Evolutionary conservation across 2,113 vertebrate species (phyloP).

Genomic region (Philantomba maxwellii): DNA sequence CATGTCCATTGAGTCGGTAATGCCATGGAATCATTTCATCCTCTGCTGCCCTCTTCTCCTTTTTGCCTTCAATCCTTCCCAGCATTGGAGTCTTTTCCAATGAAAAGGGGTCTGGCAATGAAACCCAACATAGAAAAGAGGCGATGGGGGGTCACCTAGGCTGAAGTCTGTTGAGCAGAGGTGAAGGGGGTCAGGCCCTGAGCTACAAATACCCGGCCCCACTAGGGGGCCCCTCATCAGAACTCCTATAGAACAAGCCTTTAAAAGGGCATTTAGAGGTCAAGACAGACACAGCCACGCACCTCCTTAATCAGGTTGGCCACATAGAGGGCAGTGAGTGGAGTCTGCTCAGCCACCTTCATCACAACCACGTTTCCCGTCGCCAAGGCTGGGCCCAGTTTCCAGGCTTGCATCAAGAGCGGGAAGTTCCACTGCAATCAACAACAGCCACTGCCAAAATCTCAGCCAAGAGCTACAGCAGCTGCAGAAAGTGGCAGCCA

Average conservation of each 20-base stretch:
- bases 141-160: neutral
- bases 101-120: neutral
- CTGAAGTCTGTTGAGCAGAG: neutral
- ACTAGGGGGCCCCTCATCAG: neutral
- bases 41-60: neutral
- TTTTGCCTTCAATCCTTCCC: neutral
- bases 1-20: neutral
- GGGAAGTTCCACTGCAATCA: conserved; percentile 95
- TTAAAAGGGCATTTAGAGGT: neutral
- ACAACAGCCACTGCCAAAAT: neutral
- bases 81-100: neutral
- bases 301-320: conserved; percentile 95
- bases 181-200: neutral
- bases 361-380: conserved; percentile 97
- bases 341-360: conserved; percentile 96
- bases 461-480: neutral
- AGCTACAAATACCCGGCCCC: neutral
- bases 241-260: neutral
- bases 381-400: conserved; percentile 93
- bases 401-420: conserved; percentile 94
- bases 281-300: neutral
- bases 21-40: neutral
- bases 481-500: neutral
- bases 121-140: neutral
- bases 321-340: conserved; percentile 91